phyloP scores from a whole-genome alignment of 2,797 vertebrate species.

The Lutjanus argentimaculatus region DNA sequence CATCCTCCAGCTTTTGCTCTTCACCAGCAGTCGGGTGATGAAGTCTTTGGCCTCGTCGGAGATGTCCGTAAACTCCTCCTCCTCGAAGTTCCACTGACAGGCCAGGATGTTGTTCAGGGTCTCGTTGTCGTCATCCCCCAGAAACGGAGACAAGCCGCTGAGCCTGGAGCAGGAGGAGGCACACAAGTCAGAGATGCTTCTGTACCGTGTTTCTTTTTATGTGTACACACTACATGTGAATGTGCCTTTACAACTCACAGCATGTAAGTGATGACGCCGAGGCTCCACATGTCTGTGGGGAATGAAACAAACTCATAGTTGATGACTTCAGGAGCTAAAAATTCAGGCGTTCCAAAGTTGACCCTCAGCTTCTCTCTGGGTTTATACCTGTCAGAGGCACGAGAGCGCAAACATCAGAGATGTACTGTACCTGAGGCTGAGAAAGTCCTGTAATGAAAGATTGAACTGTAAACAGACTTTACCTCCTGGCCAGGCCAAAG shows the following conservation, averaged over 20 bases:
- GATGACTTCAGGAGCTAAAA: conserved; percentile 97
- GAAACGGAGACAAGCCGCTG: conserved; percentile 95
- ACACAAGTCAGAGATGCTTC: conserved; percentile 1
- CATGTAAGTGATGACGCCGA: conserved; percentile 98
- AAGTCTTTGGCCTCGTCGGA: conserved; percentile 97
- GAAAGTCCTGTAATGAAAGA: background rate
- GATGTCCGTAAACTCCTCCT: conserved; percentile 91
- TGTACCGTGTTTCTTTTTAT: background rate
- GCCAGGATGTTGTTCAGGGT: conserved; percentile 96
- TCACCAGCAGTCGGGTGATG: conserved; percentile 94
- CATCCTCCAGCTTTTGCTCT: conserved; percentile 98
- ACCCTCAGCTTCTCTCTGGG: conserved; percentile 96
- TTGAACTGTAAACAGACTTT: conserved; percentile 34
- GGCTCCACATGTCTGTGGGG: conserved; percentile 98
- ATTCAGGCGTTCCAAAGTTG: conserved; percentile 98
- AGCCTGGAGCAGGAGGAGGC: conserved; percentile 82
- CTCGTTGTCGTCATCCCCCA: conserved; percentile 96
- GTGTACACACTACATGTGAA: background rate
- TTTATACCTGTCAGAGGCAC: conserved; percentile 90
- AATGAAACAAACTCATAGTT: conserved; percentile 99
- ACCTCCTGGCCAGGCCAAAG: conserved; percentile 98
- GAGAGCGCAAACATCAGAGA: background rate
- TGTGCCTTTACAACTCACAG: conserved; percentile 87
- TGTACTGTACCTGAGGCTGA: background rate
- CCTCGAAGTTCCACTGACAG: conserved; percentile 96